Evolutionary conservation across 1,140 invertebrate species (phyloP), one percentile per base, ranked within the genome.

Genomic region (Melanaphis sacchari): DNA sequence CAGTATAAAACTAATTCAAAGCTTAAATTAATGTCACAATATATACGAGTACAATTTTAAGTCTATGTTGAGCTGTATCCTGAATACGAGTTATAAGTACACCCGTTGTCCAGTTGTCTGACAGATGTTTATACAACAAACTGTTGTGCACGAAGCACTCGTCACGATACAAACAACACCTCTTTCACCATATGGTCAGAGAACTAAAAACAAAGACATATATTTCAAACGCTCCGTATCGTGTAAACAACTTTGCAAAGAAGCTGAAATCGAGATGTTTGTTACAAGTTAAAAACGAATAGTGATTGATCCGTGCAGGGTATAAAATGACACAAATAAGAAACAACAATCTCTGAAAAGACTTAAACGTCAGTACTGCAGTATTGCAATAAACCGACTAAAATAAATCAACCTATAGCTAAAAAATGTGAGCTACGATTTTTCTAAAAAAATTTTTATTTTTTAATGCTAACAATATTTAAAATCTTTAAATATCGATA

Each of bases 101-200:
- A 26, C 54, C 89, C 54, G 41, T 38, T 82, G 76, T 3, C 76
- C 8, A 54, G 46, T 66, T 54, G 54, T 66, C 89, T 31, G 54
- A 90, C 89, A 90, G 54, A 90, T 90, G 89, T 90, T 90, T 66
- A n/a, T 26, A 40, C n/a, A 21, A 38, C 38, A 40, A 15, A 41
- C 66, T 66, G 40, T 66, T 18, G 26, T 59, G 89, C 89, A 90
- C 89, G 89, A 90, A 90, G 24, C 40, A 59, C 52, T 90, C 89
- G 89, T 66, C 54, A 90, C 54, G 89, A 90, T 43, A 36, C n/a
- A 49, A n/a, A 88, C 43, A 41, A 52, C 38, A 89, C 43, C 46
- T 89, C 46, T 89, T 54, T 38, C 52, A 54, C 89, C 89, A 90
- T 90, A 90, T 90, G 89, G 89, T 41, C 52, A 18, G 89, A 90